These are phyloP conservation scores for Aelia acuminata DNA, from an alignment of 2,888 invertebrate genomes.

Conservation along the genomic window DNA sequence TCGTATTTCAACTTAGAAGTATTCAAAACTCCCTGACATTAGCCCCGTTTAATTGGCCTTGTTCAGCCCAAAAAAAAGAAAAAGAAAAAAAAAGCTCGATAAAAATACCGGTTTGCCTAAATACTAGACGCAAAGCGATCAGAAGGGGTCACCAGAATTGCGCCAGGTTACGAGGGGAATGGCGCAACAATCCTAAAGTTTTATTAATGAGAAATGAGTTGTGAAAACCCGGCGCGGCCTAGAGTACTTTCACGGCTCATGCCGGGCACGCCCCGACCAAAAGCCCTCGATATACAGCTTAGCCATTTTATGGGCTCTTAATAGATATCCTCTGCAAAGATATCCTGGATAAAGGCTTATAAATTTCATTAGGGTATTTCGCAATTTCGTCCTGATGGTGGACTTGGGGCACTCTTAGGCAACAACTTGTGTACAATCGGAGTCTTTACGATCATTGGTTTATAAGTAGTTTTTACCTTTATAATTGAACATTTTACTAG, in stretches of 20 bases:
- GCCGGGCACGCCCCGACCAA: background rate
- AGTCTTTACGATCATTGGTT: background rate
- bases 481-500: background rate
- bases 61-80: background rate
- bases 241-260: slow-evolving; percentile 8
- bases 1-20: background rate
- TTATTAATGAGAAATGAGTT: slow-evolving; percentile 42
- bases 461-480: background rate
- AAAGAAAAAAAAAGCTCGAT: background rate
- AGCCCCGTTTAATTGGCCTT: background rate
- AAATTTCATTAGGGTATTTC: background rate
- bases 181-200: slow-evolving; percentile 7
- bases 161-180: background rate
- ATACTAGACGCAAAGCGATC: background rate
- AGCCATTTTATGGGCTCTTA: background rate
- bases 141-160: slow-evolving; percentile 10
- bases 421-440: background rate
- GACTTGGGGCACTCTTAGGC: background rate
- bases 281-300: background rate
- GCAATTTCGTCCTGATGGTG: background rate
- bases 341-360: background rate
- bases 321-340: background rate
- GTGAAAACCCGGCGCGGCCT: background rate
- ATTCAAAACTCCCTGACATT: background rate
- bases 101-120: background rate